Conservation (phyloP, 1,140 invertebrate genomes). For the Caenorhabditis elegans region WBcel235 BX284602.5:8897001-8897500, state of each 20-base stretch:
- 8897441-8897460: constrained; percentile 25
- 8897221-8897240: constrained; percentile 18
- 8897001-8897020: neutral
- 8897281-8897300: neutral
- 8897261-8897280: constrained; percentile 7
- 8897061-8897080: too few relatives aligned
- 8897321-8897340: neutral
- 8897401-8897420: neutral
- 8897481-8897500: too few relatives aligned
- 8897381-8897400: neutral
- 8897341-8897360: too few relatives aligned
- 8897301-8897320: neutral
- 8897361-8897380: constrained; percentile 27
- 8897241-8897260: constrained; percentile 26
- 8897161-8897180: constrained; percentile 20
- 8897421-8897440: constrained; percentile 30
- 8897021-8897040: too few relatives aligned
- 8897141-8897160: too few relatives aligned
- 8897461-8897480: constrained; percentile 16
- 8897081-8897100: neutral
- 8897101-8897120: neutral
- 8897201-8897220: constrained; percentile 29
- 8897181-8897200: constrained; percentile 29
- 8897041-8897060: too few relatives aligned
- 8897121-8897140: too few relatives aligned